phyloP scores from a whole-genome alignment of 2,113 vertebrate species.

The Tringa solitaria region DNA sequence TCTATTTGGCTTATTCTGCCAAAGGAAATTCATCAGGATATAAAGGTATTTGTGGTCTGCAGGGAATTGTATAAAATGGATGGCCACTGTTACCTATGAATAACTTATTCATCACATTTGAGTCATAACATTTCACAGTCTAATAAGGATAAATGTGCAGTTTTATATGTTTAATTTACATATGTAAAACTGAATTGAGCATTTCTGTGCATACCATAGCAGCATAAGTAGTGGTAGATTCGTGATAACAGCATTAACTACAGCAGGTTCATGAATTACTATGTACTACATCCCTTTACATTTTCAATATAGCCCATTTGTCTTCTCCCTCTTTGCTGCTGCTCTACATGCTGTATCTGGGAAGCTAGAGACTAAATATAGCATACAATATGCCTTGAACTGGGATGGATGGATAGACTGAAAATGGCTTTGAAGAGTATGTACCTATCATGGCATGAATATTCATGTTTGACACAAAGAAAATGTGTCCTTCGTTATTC shows the following conservation, averaged over 20 bases:
- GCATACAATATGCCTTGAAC: not conserved
- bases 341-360: not conserved
- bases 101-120: conserved; percentile 42
- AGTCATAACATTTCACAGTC: conserved; percentile 52
- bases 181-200: conserved; percentile 37
- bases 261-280: conserved; percentile 46
- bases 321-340: conserved; percentile 1
- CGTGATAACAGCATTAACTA: conserved; percentile 19
- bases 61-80: conserved; percentile 33
- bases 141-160: conserved; percentile 57
- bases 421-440: not conserved
- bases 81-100: not conserved
- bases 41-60: conserved; percentile 16
- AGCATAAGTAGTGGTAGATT: not conserved
- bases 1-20: conserved; percentile 1
- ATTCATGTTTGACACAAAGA: not conserved
- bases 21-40: conserved; percentile 9
- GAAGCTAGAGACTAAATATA: not conserved
- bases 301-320: not conserved
- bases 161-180: conserved; percentile 59
- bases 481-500: not conserved
- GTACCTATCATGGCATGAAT: not conserved
- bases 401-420: not conserved
- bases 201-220: not conserved
- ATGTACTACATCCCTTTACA: not conserved